phyloP scores from a whole-genome alignment of 2,888 invertebrate genomes.

The Caenorhabditis afra region DNA sequence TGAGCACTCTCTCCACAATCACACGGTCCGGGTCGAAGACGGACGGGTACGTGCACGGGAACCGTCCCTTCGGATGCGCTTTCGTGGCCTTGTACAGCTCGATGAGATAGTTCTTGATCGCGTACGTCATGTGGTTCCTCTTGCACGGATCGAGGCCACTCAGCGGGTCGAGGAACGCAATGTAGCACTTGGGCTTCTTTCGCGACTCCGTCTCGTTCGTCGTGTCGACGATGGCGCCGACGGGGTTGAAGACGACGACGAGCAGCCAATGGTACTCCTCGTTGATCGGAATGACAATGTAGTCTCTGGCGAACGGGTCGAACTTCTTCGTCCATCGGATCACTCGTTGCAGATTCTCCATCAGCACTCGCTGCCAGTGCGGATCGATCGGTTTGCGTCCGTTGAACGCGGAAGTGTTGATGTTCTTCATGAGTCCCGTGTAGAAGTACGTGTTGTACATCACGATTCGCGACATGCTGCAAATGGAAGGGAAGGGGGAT shows the following conservation, averaged over 20 bases:
- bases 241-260: conserved; percentile 95
- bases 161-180: conserved; percentile 50
- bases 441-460: conserved; percentile 46
- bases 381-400: conserved; percentile 11
- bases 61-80: not conserved
- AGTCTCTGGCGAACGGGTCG: conserved; percentile 96
- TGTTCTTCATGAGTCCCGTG: not conserved
- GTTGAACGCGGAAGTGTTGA: conserved; percentile 9
- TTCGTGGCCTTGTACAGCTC: conserved; percentile 29
- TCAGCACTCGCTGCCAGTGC: not conserved
- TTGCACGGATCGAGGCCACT: conserved; percentile 38
- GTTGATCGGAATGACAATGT: conserved; percentile 95
- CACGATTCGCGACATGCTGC: conserved; percentile 8
- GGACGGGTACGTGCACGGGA: not conserved
- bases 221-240: conserved; percentile 85
- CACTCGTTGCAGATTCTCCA: conserved; percentile 84
- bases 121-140: conserved; percentile 26
- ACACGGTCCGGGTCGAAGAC: conserved; percentile 29
- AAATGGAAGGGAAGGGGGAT: conserved; percentile 4
- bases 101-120: conserved; percentile 11
- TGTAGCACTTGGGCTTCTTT: conserved; percentile 31
- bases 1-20: conserved; percentile 36
- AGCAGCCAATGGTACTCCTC: conserved; percentile 87
- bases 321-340: conserved; percentile 97
- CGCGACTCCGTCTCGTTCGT: conserved; percentile 85